Conservation (phyloP, 2,797 vertebrate species). For the Malacoctenus gilli region DNA sequence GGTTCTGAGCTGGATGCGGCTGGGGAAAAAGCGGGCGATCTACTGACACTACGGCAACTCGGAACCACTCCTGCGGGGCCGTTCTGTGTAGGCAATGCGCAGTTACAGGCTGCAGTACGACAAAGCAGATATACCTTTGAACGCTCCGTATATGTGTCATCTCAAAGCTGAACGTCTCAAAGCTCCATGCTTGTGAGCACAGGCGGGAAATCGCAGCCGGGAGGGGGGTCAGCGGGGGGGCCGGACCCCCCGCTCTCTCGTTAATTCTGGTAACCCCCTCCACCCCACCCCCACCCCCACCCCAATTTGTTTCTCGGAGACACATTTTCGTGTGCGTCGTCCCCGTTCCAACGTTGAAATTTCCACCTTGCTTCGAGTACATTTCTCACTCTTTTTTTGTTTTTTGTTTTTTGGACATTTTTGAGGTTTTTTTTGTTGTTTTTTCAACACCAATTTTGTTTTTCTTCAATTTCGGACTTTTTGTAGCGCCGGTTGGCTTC, state of each 20-base stretch:
- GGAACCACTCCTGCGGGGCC: conserved; percentile 49
- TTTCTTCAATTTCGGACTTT: background rate
- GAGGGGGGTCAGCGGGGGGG: too few relatives aligned
- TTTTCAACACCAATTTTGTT: too few relatives aligned
- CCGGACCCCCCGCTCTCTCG: conserved; percentile 16
- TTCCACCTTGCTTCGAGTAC: too few relatives aligned
- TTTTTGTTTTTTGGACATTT: too few relatives aligned
- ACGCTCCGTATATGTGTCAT: conserved; percentile 52
- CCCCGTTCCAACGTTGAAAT: too few relatives aligned
- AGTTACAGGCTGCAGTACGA: conserved; percentile 66
- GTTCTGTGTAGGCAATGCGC: conserved; percentile 63
- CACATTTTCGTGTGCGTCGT: too few relatives aligned
- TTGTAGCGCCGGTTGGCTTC: conserved; percentile 17
- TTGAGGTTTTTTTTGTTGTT: too few relatives aligned
- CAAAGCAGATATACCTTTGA: conserved; percentile 65
- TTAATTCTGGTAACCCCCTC: too few relatives aligned
- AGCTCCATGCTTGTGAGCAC: conserved; percentile 63
- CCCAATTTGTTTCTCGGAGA: too few relatives aligned
- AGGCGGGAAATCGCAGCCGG: too few relatives aligned
- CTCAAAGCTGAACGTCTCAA: conserved; percentile 57
- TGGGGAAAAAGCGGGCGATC: conserved; percentile 66
- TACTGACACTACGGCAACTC: conserved; percentile 61
- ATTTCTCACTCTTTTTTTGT: too few relatives aligned
- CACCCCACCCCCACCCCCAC: too few relatives aligned
- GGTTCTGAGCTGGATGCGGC: conserved; percentile 58